Percentiles rank a stretch among this genome's conserved stretches.
Evolutionary conservation across 2,888 invertebrate genomes (phyloP).

Genomic region (Lepidonotus clava): DNA sequence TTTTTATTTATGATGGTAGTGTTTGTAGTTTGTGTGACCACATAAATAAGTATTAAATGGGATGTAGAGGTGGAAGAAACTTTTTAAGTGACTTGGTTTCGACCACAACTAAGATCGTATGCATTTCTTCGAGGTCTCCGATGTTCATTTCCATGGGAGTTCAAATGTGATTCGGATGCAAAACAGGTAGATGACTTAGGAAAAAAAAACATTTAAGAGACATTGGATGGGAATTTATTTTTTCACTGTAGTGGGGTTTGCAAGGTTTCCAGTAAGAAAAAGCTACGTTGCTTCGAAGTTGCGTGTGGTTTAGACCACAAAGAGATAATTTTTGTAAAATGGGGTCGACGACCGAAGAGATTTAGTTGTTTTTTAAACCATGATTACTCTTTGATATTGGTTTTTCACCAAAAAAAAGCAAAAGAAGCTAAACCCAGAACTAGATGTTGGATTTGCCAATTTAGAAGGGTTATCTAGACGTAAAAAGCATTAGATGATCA

Average conservation of each 20-base stretch:
- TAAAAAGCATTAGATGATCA: slow-evolving; percentile 14
- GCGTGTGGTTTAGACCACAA: slow-evolving; percentile 20
- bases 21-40: slow-evolving; percentile 36
- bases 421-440: slow-evolving; percentile 31
- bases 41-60: slow-evolving; percentile 53
- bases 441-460: slow-evolving; percentile 1
- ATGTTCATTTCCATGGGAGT: slow-evolving; percentile 46
- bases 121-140: slow-evolving; percentile 22
- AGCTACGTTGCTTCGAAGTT: slow-evolving; percentile 10
- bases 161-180: slow-evolving; percentile 52
- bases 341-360: slow-evolving; percentile 21
- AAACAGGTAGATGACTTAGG: slow-evolving; percentile 45
- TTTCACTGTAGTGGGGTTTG: slow-evolving; percentile 41
- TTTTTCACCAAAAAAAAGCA: slow-evolving; percentile 17
- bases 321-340: slow-evolving; percentile 30
- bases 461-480: slow-evolving; percentile 4
- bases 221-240: slow-evolving; percentile 43
- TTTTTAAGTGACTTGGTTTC: slow-evolving; percentile 28
- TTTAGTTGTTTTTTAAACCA: slow-evolving; percentile 39
- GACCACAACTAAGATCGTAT: slow-evolving; percentile 16
- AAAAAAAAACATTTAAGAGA: not conserved
- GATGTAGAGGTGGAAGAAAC: slow-evolving; percentile 3
- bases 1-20: slow-evolving; percentile 53
- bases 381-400: slow-evolving; percentile 2
- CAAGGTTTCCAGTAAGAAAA: slow-evolving; percentile 24